phyloP scores from a whole-genome alignment of 1,140 invertebrate genomes.

The Calosoma granatense region DNA sequence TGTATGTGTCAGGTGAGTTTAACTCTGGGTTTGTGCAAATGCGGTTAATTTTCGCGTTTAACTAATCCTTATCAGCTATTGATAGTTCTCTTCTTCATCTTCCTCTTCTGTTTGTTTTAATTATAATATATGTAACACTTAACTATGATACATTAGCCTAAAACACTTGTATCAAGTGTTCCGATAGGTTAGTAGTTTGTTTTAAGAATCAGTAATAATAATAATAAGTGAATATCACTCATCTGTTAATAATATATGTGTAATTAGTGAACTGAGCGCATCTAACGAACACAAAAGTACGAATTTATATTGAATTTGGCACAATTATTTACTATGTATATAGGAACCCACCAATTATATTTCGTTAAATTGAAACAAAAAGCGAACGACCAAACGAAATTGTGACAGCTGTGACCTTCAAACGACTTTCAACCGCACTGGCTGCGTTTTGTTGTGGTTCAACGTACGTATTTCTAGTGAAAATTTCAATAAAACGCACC shows the following conservation, averaged over 20 bases:
- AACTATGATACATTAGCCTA: constrained; percentile 6
- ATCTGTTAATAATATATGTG: background rate
- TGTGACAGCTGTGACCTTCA: background rate
- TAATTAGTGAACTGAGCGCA: constrained; percentile 1
- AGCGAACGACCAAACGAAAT: background rate
- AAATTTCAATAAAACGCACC: constrained; percentile 9
- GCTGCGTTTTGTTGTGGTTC: background rate
- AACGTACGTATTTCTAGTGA: background rate
- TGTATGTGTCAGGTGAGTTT: background rate
- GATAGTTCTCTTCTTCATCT: background rate
- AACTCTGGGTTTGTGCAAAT: background rate
- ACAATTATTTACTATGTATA: background rate
- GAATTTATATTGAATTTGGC: background rate
- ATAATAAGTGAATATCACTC: constrained; percentile 4
- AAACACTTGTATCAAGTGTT: background rate
- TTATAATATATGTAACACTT: background rate
- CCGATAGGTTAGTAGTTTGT: background rate
- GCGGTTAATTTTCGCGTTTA: background rate
- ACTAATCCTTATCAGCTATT: background rate
- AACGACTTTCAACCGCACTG: background rate
- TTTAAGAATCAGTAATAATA: background rate
- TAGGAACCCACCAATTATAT: background rate
- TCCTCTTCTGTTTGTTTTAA: too few species aligned
- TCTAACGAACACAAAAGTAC: background rate
- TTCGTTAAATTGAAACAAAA: background rate